phyloP scores from a whole-genome alignment of 2,113 vertebrate species.

The Phoenicopterus ruber region DNA sequence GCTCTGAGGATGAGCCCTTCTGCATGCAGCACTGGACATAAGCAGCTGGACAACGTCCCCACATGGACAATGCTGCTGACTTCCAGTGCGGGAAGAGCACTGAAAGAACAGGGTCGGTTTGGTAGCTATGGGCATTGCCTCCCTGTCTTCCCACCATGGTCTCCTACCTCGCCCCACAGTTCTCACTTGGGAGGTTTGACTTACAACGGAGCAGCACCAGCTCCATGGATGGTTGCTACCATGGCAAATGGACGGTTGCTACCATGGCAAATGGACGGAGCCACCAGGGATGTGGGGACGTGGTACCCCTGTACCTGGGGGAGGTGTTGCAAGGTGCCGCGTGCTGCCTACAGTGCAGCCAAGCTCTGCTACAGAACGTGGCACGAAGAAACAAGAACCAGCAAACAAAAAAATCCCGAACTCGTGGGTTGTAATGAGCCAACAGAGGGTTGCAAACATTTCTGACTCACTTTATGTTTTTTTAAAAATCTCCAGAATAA shows the following conservation, averaged over 20 bases:
- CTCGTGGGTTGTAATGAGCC: background rate
- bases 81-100: background rate
- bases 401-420: background rate
- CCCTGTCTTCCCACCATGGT: background rate
- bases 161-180: background rate
- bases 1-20: background rate
- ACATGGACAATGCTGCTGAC: background rate
- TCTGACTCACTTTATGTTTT: background rate
- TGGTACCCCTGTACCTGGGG: background rate
- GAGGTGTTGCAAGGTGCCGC: background rate
- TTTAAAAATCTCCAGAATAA: background rate
- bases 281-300: fast-evolving
- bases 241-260: background rate
- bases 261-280: background rate
- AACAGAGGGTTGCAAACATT: background rate
- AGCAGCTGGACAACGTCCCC: background rate
- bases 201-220: background rate
- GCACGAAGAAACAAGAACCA: background rate
- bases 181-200: background rate
- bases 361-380: background rate
- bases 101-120: background rate
- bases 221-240: background rate
- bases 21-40: background rate
- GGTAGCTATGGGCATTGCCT: background rate
- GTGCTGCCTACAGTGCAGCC: background rate